Base-by-base conservation (phyloP, 2,888 invertebrate species). In the Byasa hedistus region DNA sequence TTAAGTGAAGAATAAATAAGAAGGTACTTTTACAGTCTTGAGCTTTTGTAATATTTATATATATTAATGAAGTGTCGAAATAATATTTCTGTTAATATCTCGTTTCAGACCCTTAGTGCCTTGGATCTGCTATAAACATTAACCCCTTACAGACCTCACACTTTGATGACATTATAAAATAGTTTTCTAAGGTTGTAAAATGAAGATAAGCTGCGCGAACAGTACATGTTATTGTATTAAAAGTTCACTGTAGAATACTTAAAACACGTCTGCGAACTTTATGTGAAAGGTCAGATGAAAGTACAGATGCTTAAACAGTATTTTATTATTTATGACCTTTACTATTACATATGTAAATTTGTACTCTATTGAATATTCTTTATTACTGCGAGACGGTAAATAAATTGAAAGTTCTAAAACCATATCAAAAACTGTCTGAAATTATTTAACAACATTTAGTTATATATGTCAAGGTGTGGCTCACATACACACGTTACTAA, bases 111-210 rank as follows among this genome's bases (percentile, higher is more conserved):
- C 39, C 15, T 39, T 39, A 57, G 52, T 57, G 24, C 48, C 56
- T 56, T 24, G 56, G 56, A 62, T 48, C 62, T 24, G 44, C 62
- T 63, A 57, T 63, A 57, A 63, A 63, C 63, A 63, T 63, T 63
- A 63, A 63, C 57, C 44, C n/a, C 63, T 39, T 44, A 22, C 57
- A 63, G 63, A 57, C 63, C 57, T 57, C 56, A 56, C 48, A 48
- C 44, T 48, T 63, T 63, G 57, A 63, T 27, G 63, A 63, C 57
- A 57, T 36, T 63, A 56, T 62, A 63, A 63, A 63, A 21, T 57
- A 63, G 63, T 63, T 63, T 57, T 48, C 57, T 57, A 57, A 63
- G 63, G 63, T 63, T 63, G 48, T 57, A 63, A 63, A 63, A 63
- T 19, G 57, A 57, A 63, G 63, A 63, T 63, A 63, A 57, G 62